Evolutionary conservation across 2,888 invertebrate species (phyloP).

Genomic region (Ganaspis brasiliensis): DNA sequence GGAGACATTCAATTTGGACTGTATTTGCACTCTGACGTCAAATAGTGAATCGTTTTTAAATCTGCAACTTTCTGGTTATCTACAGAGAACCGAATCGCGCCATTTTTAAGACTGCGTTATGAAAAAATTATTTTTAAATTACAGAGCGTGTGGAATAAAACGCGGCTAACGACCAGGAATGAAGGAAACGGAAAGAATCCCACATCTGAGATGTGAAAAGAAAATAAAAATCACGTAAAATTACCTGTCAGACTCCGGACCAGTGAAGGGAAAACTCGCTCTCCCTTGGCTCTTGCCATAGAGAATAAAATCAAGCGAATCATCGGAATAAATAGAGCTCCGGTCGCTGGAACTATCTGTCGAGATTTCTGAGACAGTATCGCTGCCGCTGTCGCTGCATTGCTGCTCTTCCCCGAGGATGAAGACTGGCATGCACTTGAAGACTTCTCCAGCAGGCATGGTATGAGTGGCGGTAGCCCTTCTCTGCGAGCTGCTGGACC

Average conservation of each 20-base stretch:
- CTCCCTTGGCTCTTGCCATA: slow-evolving; percentile 77
- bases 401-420: slow-evolving; percentile 79
- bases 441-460: slow-evolving; percentile 79
- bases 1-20: too few relatives aligned
- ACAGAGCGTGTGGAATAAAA: too few relatives aligned
- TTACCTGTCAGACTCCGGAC: slow-evolving; percentile 70
- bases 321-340: slow-evolving; percentile 82
- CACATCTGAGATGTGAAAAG: too few relatives aligned
- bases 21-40: too few relatives aligned
- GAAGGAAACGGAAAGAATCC: too few relatives aligned
- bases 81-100: too few relatives aligned
- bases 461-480: slow-evolving; percentile 79
- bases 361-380: slow-evolving; percentile 81
- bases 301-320: slow-evolving; percentile 80
- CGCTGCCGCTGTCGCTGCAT: slow-evolving; percentile 80
- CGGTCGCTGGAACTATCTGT: slow-evolving; percentile 82
- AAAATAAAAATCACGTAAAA: not conserved
- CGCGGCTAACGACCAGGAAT: too few relatives aligned
- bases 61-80: too few relatives aligned
- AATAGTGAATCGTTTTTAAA: too few relatives aligned
- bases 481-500: slow-evolving; percentile 61
- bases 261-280: slow-evolving; percentile 77
- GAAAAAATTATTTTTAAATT: too few relatives aligned
- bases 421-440: slow-evolving; percentile 80
- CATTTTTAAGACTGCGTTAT: too few relatives aligned